Percentiles rank a stretch among this genome's conserved stretches.
Evolutionary conservation across 2,888 invertebrate genomes (phyloP).

Genomic region (Drosophila nr. perissopoda): DNA sequence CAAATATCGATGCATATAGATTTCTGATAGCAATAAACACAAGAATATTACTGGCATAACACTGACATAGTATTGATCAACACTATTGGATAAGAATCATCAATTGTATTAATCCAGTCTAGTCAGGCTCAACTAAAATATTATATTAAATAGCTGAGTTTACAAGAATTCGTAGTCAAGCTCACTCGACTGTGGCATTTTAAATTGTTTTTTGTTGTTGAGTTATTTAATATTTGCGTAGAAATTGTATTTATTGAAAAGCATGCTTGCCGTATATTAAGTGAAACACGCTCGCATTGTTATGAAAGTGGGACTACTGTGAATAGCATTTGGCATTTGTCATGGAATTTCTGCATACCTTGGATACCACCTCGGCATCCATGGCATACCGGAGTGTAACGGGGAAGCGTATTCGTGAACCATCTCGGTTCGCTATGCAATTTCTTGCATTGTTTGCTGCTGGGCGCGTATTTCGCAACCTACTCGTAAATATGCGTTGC

Average conservation of each 20-base stretch:
- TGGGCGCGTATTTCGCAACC: slow-evolving; percentile 38
- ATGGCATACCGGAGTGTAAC: slow-evolving; percentile 9
- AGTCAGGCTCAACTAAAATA: not conserved
- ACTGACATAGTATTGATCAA: not conserved
- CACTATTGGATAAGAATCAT: no score
- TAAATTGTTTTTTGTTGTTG: not conserved
- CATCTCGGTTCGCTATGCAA: slow-evolving; percentile 27
- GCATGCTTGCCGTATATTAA: not conserved
- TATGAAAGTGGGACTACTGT: not conserved
- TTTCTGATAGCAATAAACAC: not conserved
- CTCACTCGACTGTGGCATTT: not conserved
- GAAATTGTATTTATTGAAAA: slow-evolving; percentile 1
- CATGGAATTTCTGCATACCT: slow-evolving; percentile 33
- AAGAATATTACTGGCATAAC: not conserved
- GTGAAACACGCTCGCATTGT: not conserved
- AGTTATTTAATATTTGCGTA: not conserved
- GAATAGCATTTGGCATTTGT: not conserved
- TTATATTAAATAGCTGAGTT: not conserved
- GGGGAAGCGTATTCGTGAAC: slow-evolving; percentile 15
- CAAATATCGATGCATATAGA: not conserved
- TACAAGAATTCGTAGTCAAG: not conserved
- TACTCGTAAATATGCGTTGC: slow-evolving; percentile 71
- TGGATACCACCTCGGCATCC: slow-evolving; percentile 19
- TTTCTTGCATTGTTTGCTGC: slow-evolving; percentile 42
- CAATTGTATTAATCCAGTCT: no score